Percentiles rank a stretch among this genome's conserved stretches.
Conservation (phyloP, 2,797 vertebrate genomes). For the Zalophus californianus region DNA sequence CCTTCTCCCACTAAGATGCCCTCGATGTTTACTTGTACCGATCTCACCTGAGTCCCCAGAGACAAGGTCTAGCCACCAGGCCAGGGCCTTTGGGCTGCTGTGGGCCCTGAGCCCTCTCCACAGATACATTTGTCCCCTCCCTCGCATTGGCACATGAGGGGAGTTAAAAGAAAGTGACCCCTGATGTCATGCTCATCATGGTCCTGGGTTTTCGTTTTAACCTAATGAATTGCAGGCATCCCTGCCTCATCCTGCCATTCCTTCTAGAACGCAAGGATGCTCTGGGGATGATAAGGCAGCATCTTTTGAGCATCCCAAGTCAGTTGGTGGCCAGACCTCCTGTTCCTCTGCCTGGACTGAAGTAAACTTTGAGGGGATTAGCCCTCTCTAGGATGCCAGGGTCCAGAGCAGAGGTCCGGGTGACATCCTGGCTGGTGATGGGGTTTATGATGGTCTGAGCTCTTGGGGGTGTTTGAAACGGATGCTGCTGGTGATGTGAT, state of each 20-base stretch:
- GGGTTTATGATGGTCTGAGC: background rate
- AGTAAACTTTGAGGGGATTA: background rate
- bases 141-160: rapidly evolving
- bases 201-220: background rate
- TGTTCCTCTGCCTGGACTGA: background rate
- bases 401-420: background rate
- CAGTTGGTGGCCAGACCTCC: background rate
- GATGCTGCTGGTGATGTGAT: rapidly evolving
- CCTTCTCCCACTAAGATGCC: rapidly evolving
- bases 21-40: background rate
- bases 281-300: rapidly evolving
- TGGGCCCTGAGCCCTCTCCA: background rate
- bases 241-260: background rate
- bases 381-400: background rate
- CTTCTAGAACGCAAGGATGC: background rate
- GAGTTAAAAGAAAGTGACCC: background rate
- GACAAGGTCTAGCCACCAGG: background rate
- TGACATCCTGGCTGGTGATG: background rate
- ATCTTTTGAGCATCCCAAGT: too few species aligned
- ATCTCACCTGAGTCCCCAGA: background rate
- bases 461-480: background rate
- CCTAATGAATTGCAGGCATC: background rate
- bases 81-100: background rate
- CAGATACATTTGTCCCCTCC: background rate
- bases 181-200: too few species aligned